These are phyloP conservation scores for Gallinago solitaria DNA, from an alignment of 2,797 vertebrate genomes.

Conservation along the genomic window DNA sequence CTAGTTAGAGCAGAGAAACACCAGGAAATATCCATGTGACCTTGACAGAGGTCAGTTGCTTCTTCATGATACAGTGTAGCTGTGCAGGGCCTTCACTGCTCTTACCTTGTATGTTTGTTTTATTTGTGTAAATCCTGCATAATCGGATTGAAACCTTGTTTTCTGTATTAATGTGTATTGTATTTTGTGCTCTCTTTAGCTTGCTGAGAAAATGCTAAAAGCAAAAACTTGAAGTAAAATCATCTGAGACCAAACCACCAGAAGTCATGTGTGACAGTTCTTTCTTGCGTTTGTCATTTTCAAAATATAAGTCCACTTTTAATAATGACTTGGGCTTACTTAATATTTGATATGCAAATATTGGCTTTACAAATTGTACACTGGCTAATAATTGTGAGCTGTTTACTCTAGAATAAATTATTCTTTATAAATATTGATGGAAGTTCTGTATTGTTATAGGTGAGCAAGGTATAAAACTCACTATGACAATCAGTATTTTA, in stretches of 20 bases:
- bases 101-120: not conserved
- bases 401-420: constrained; percentile 6
- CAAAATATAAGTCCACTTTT: not conserved
- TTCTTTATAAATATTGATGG: constrained; percentile 23
- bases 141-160: not conserved
- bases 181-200: not conserved
- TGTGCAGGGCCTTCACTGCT: not conserved
- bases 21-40: not conserved
- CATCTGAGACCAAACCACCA: not conserved
- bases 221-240: not conserved
- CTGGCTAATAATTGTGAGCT: constrained; percentile 13
- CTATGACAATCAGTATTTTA: not conserved
- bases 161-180: not conserved
- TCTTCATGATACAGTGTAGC: not conserved
- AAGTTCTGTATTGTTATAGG: not conserved
- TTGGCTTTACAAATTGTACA: not conserved
- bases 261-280: not conserved
- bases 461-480: not conserved
- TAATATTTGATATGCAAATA: not conserved
- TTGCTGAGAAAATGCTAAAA: not conserved
- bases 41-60: constrained; percentile 37
- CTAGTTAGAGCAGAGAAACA: not conserved
- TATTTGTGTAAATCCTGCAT: not conserved
- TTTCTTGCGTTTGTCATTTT: not conserved
- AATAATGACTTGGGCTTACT: not conserved